Evolutionary conservation across 1,140 invertebrate genomes (phyloP).

Genomic region (Pseudomyrmex dendroicus): DNA sequence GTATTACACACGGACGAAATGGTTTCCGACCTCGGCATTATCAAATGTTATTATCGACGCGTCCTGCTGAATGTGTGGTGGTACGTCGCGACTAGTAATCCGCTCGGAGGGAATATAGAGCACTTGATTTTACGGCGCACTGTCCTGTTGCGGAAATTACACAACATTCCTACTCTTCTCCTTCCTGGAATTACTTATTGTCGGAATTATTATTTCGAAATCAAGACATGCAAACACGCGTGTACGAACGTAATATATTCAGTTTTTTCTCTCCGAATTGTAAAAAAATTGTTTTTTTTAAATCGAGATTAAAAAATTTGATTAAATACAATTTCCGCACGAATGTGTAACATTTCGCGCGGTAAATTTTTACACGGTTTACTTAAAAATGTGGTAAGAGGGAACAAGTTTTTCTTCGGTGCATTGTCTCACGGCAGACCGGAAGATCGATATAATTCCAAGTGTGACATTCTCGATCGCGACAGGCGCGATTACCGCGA

Average conservation of each 20-base stretch:
- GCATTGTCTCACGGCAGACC: no score
- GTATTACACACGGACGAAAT: constrained; percentile 1
- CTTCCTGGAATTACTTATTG: background rate
- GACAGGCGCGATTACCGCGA: constrained; percentile 11
- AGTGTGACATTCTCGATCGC: constrained; percentile 9
- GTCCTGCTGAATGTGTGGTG: background rate
- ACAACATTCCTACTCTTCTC: background rate
- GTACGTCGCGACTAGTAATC: constrained; percentile 5
- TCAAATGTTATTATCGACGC: constrained; percentile 26
- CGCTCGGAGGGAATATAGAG: constrained; percentile 5
- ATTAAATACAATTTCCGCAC: no score
- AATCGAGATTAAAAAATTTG: no score
- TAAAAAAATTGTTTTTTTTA: no score
- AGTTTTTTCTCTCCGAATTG: background rate
- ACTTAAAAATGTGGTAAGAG: no score
- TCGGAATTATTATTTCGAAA: background rate
- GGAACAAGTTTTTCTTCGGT: no score
- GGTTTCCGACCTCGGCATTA: background rate
- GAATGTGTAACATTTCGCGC: no score
- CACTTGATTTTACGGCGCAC: constrained; percentile 20
- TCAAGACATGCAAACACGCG: background rate
- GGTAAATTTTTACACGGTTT: no score
- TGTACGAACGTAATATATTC: background rate
- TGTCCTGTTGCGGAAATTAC: background rate
- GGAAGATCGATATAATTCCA: background rate